These are phyloP conservation scores for Armadillidium nasatum DNA, from an alignment of 1,140 invertebrate species.

Conservation along the genomic window DNA sequence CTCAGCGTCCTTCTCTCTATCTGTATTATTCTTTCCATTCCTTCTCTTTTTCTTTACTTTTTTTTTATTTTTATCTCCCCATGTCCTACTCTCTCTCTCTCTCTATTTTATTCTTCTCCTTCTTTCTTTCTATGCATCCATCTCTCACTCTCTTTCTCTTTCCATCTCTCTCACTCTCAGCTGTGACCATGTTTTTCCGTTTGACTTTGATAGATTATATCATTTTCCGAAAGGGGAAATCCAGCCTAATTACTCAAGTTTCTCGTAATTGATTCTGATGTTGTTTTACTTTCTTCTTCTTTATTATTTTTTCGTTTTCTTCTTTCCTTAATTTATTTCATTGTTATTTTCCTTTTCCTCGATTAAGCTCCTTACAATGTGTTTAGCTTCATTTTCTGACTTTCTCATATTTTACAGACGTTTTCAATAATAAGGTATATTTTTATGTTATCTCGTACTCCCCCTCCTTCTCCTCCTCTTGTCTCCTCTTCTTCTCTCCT, in stretches of 20 bases:
- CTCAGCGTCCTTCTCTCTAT: neutral
- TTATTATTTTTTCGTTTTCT: too few relatives aligned
- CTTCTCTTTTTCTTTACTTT: neutral
- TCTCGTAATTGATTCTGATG: too few relatives aligned
- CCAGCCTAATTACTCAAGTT: too few relatives aligned
- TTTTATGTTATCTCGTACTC: slow-evolving; percentile 20
- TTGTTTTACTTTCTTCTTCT: too few relatives aligned
- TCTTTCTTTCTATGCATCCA: too few relatives aligned
- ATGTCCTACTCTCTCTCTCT: neutral
- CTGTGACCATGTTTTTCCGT: too few relatives aligned
- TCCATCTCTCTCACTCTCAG: neutral
- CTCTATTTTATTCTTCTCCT: neutral
- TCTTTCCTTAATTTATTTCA: neutral
- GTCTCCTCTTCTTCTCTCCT: neutral
- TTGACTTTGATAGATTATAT: too few relatives aligned
- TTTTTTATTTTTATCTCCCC: neutral
- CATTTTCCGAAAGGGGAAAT: too few relatives aligned
- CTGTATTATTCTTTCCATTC: neutral
- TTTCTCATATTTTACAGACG: too few relatives aligned
- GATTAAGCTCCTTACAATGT: too few relatives aligned
- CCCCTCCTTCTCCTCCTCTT: neutral
- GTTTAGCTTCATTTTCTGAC: too few relatives aligned
- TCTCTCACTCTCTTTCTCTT: neutral
- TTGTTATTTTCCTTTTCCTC: neutral
- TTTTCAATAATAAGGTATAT: neutral